Evolutionary conservation across 2,797 vertebrate species (phyloP), one percentile per base, ranked within the genome.

Genomic region (Stomatorhinus walkeri): DNA sequence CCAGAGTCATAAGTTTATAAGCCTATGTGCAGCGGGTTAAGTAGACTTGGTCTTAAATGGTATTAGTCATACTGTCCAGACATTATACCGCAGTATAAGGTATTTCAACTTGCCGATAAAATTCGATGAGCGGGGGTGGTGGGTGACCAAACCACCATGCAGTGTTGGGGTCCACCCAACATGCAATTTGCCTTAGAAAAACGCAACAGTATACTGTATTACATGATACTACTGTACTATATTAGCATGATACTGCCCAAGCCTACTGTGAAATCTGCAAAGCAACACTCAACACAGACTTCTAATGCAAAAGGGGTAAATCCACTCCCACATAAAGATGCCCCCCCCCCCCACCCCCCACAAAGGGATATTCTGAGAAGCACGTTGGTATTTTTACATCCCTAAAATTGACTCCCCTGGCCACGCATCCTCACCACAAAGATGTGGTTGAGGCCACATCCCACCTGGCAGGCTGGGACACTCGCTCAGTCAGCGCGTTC

Each of bases 391-490:
- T 64, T 64, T 87, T 87, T 22, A 22, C 19, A 40, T 56, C 52
- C 51, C 85, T 40, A 87, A 54, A 87, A 87, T 59, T 54, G 85
- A 52, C 85, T 56, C 6, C 51, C 4, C 51, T 59, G 52, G 32
- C 54, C 86, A 40, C 10, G 43, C 36, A 36, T 46, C 19, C 16
- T 40, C 54, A 43, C 36, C n/a, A 24, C 36, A 46, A 52, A 52
- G 51, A 32, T 56, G 22, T 87, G 28, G 52, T 87, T 56, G 51
- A 28, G 28, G 14, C 16, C 14, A 43, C 56, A 32, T n/a, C 36
- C 86, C 86, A 48, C 86, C 56, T 87, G 86, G 16, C 54, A 87
- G 10, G 54, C 85, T 24, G 56, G 32, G 54, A 59, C 54, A 46
- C 64, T 28, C 43, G 54, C 56, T 64, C 54, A 46, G 12, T 61